A percentile compares a stretch with the other conserved stretches of the same genome.
phyloP scores from a whole-genome alignment of 2,797 vertebrate species.

The Tinamus major region DNA sequence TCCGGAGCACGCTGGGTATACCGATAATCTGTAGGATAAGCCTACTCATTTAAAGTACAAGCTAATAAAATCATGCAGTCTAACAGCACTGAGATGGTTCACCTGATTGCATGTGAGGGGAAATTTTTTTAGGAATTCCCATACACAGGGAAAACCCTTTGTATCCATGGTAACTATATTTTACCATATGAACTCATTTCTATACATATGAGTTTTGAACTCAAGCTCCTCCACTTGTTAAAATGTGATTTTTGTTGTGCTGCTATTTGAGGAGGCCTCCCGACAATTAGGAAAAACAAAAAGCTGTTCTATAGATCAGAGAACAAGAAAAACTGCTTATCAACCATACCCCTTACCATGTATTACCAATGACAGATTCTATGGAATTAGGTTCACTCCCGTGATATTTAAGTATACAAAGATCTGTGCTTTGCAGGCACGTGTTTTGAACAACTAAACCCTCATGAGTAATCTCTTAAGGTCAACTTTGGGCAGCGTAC shows the following conservation, averaged over 20 bases:
- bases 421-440: background rate
- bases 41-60: background rate
- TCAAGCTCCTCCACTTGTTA: background rate
- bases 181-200: background rate
- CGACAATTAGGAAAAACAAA: background rate
- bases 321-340: background rate
- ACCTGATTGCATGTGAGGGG: background rate
- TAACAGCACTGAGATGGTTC: background rate
- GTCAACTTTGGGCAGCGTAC: background rate
- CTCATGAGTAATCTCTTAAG: background rate
- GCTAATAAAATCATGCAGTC: background rate
- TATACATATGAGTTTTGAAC: background rate
- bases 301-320: background rate
- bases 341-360: background rate
- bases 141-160: background rate
- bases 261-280: background rate
- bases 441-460: background rate
- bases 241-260: background rate
- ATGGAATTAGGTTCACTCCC: background rate
- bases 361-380: background rate
- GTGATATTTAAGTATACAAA: background rate
- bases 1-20: fast-evolving
- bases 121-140: background rate
- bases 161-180: background rate
- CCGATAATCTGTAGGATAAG: background rate